Base-by-base conservation (phyloP, 2,113 vertebrate genomes). In the Cebidichthys violaceus region DNA sequence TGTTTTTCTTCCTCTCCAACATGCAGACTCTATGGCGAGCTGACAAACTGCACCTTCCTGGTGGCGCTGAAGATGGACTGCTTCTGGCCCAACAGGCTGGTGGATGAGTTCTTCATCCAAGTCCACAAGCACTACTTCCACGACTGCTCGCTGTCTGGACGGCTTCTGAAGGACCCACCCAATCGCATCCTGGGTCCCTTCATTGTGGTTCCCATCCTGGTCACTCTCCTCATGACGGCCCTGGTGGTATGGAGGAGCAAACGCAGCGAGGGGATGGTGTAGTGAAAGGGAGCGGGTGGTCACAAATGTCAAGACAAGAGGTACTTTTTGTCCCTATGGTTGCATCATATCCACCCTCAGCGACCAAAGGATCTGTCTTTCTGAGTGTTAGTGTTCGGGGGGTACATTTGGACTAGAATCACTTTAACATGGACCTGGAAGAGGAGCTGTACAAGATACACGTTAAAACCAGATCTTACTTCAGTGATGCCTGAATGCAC, bases 221-320 rank as follows among this genome's bases (percentile, higher is more conserved):
- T 97, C 89, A 99, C 97, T 0, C 94, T 99, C 68, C 95, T 99
- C 10, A 95, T 98, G 96, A 98, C 97, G 0, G 96, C 91, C 0
- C 93, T 99, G 84, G 97, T 99, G 79, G 97, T 97, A 81, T 99
- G 98, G 97, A 92, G 96, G 86, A 98, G 97, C 95, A 97, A 99
- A 82, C 95, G 90, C 86, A 95, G 96, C 0, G 97, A 98, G 82
- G 96, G 97, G 79, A 95, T 98, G 0, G 94, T 97, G 74, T 96
- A 94, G 84, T 76, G 68, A 74, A 29, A 1, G 68, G 33, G 4
- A 9, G 35, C 0, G 10, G 18, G 62, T 22, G 57, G 29, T 71
- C 9, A 45, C n/a, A 41, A 60, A 80, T 83, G 60, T 81, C 29
- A 31, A 75, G 29, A 70, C 22, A 41, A 75, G 72, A 82, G 70